These are phyloP conservation scores for Oryzias woworae DNA, from an alignment of 2,113 vertebrate genomes.

Conservation along the genomic window DNA sequence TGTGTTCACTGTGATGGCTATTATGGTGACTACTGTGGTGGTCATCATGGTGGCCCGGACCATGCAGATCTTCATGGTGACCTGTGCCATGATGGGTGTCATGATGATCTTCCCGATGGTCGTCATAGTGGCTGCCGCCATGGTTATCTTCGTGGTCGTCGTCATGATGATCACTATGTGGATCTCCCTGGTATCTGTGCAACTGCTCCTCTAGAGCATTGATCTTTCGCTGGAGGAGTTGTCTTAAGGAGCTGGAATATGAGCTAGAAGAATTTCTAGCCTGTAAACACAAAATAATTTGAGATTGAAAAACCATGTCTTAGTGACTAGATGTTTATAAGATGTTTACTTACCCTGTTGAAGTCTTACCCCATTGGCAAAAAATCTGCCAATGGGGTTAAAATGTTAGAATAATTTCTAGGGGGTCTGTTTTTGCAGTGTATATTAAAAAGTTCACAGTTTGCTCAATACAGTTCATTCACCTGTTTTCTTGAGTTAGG, in stretches of 20 bases:
- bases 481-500: too few species aligned
- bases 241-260: slow-evolving; percentile 79
- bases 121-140: neutral
- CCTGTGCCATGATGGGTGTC: neutral
- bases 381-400: too few species aligned
- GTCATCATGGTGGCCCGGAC: slow-evolving; percentile 2
- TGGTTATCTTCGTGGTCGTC: slow-evolving; percentile 10
- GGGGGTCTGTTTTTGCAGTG: too few species aligned
- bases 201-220: slow-evolving; percentile 81
- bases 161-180: slow-evolving; percentile 22
- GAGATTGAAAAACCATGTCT: neutral
- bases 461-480: too few species aligned
- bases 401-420: too few species aligned
- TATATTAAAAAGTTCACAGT: too few species aligned
- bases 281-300: slow-evolving; percentile 39
- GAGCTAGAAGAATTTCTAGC: slow-evolving; percentile 80
- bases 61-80: slow-evolving; percentile 1
- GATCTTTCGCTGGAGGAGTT: slow-evolving; percentile 81
- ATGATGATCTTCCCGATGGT: neutral
- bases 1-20: neutral
- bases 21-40: neutral
- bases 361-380: too few species aligned
- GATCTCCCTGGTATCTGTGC: slow-evolving; percentile 52
- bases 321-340: too few species aligned
- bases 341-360: too few species aligned